Evolutionary conservation across 2,888 invertebrate species (phyloP).

Genomic region (Laothoe populi): DNA sequence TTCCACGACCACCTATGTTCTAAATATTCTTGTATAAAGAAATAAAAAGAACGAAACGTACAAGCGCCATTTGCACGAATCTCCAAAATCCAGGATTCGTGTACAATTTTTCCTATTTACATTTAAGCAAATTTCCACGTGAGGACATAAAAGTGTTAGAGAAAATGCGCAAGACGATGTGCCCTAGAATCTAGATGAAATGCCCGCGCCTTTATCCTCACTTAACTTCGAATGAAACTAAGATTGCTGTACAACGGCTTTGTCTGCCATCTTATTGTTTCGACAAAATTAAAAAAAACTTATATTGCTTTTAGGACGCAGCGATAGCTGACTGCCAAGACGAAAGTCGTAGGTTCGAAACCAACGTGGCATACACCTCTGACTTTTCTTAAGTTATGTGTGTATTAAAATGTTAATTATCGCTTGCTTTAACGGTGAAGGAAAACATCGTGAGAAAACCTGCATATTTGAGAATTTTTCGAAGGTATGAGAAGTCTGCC

Average conservation of each 20-base stretch:
- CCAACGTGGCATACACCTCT: no score
- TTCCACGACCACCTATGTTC: not conserved
- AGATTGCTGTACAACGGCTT: slow-evolving; percentile 10
- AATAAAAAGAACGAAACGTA: slow-evolving; percentile 14
- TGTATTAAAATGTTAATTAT: no score
- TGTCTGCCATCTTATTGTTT: slow-evolving; percentile 2
- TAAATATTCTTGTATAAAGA: not conserved
- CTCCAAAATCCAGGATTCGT: not conserved
- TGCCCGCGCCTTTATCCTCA: slow-evolving; percentile 5
- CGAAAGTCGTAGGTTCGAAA: no score
- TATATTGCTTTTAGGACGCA: slow-evolving; percentile 14
- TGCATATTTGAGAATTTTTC: no score
- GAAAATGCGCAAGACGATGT: not conserved
- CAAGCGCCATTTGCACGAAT: slow-evolving; percentile 6
- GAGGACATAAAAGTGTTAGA: slow-evolving; percentile 9
- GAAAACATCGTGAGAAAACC: no score
- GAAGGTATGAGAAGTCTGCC: no score
- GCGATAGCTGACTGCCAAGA: no score
- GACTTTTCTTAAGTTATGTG: no score
- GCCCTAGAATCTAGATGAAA: slow-evolving; percentile 11
- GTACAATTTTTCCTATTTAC: slow-evolving; percentile 23
- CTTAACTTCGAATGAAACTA: slow-evolving; percentile 21
- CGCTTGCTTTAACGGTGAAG: no score
- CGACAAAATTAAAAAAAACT: slow-evolving; percentile 11
- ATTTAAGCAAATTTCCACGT: slow-evolving; percentile 24